phyloP scores from a whole-genome alignment of 2,113 vertebrate species.

The Saguinus imperator region DNA sequence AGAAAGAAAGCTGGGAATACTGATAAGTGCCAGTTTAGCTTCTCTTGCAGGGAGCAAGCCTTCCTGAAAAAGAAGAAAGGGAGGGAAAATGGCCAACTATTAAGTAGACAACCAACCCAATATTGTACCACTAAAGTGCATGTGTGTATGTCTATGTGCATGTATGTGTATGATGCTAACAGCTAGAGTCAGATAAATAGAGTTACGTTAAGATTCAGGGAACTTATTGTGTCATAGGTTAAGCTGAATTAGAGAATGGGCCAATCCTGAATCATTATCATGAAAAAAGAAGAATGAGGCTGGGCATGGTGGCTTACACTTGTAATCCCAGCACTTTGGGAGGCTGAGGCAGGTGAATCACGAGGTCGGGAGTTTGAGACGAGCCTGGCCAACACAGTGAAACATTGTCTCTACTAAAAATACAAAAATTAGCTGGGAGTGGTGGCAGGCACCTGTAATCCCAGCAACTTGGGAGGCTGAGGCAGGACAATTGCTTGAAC shows the following conservation, averaged over 20 bases:
- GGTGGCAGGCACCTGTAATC: too few relatives aligned
- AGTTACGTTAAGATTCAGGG: background rate
- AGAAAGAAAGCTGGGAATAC: background rate
- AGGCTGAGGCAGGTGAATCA: too few relatives aligned
- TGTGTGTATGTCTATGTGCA: fast-evolving
- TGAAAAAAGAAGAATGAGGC: background rate
- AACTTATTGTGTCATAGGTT: background rate
- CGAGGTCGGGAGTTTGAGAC: too few relatives aligned
- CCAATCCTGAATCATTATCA: background rate
- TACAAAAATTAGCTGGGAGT: too few relatives aligned
- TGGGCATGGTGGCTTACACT: too few relatives aligned
- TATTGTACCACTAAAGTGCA: background rate
- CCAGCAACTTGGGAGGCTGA: too few relatives aligned
- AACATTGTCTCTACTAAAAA: too few relatives aligned
- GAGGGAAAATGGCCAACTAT: background rate
- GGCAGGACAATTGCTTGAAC: too few relatives aligned
- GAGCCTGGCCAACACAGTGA: too few relatives aligned
- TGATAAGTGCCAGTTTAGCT: background rate
- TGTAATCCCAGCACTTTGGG: too few relatives aligned
- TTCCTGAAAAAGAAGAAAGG: background rate
- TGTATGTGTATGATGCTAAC: background rate
- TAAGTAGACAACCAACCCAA: background rate
- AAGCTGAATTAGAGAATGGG: background rate
- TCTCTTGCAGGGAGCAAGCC: background rate
- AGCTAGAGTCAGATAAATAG: background rate